Base-by-base conservation (phyloP, 1,140 invertebrate genomes). In the Nasonia longicornis region DNA sequence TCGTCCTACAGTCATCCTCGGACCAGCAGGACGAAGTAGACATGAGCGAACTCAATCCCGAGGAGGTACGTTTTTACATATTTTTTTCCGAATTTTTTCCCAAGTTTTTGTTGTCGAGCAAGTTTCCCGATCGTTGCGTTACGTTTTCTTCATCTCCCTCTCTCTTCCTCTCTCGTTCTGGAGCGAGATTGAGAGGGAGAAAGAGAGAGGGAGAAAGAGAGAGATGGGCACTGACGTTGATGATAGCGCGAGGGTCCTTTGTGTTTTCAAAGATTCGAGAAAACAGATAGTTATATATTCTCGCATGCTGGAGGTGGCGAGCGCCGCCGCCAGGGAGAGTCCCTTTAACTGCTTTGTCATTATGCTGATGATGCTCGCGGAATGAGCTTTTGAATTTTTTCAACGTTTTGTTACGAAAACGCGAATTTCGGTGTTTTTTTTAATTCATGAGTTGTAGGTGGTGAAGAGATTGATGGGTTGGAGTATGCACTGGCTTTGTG, bases 21-120 rank as follows among this genome's bases (percentile, higher is more conserved):
- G 20, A 71, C 67, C 67, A 74, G 12, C 79, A 2, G 7, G 45
- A 52, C 52, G 16, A 22, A 45, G 71, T 16, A 80, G n/a, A 80
- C 83, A 95, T 95, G 94, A 95, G 94, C 87, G 94, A 95, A 91
- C 89, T 95, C 78, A 94, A 92, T 81, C 94, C 94, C 85, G 95
- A 95, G 89, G 95, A 95, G 92, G 95, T 94, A 89, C 92, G 90
- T 82, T 69, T 75, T 75, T 58, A 8, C 31, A 58, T 74, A 16
- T 8, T 58, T 75, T 74, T 48, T 35, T 58, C 12, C 31, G 11
- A 20, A 29, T 58, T 29, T 58, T 29, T 72, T 72, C 42, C 3
- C 29, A 22, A 45, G 2, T 31, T 29, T 58, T 29, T 29, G 12
- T n/a, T 58, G 22, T 58, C 20, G 16, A 14, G 3, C 48, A 16